These are phyloP conservation scores for Ctenosaura bakeri DNA, from an alignment of 2,797 vertebrate species.

Conservation along the genomic window DNA sequence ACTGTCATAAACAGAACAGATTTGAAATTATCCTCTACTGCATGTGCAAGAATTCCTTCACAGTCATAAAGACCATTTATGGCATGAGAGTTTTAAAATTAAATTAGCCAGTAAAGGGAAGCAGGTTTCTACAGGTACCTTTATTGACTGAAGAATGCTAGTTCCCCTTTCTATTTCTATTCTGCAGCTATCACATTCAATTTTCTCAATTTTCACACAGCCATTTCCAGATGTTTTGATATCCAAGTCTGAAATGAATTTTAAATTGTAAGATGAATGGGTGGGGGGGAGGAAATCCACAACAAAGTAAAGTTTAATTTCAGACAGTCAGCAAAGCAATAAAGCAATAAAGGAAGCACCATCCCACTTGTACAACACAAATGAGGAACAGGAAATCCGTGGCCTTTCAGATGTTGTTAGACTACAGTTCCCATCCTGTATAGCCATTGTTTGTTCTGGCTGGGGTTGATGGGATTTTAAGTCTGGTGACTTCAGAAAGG, in stretches of 20 bases:
- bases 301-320: background rate
- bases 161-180: slow-evolving; percentile 89
- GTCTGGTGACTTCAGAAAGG: background rate
- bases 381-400: background rate
- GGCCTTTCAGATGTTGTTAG: background rate
- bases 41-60: background rate
- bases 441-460: background rate
- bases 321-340: background rate
- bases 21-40: background rate
- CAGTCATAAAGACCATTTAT: background rate
- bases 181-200: slow-evolving; percentile 90
- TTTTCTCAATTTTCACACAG: slow-evolving; percentile 87
- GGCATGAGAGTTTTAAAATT: background rate
- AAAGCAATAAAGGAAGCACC: background rate
- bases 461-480: background rate
- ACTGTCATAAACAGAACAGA: background rate
- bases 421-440: background rate
- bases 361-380: background rate
- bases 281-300: background rate
- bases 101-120: slow-evolving; percentile 1
- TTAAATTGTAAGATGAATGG: slow-evolving; percentile 38
- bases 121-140: slow-evolving; percentile 80
- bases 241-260: slow-evolving; percentile 86
- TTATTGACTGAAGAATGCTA: slow-evolving; percentile 89
- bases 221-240: slow-evolving; percentile 87